Evolutionary conservation across 2,113 vertebrate species (phyloP).

Genomic region (Ictalurus furcatus): DNA sequence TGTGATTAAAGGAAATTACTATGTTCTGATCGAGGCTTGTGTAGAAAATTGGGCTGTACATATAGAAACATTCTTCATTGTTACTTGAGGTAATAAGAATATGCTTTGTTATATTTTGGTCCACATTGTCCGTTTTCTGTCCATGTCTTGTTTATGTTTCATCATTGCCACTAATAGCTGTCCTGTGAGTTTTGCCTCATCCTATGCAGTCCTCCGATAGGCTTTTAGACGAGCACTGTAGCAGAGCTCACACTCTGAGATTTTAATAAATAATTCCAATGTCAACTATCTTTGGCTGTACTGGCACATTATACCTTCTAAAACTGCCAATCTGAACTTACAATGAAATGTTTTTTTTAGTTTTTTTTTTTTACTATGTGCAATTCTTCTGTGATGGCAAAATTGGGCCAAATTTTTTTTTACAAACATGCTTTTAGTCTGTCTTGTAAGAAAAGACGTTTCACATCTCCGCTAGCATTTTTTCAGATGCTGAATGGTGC

Average conservation of each 20-base stretch:
- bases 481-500: conserved; percentile 12
- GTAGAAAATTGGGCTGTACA: neutral
- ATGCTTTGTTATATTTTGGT: neutral
- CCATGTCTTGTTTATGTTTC: neutral
- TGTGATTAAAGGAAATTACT: neutral
- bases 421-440: neutral
- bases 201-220: neutral
- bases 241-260: neutral
- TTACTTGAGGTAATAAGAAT: neutral
- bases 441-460: neutral
- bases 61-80: neutral
- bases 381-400: neutral
- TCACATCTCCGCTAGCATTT: neutral
- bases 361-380: neutral
- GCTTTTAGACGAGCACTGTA: neutral
- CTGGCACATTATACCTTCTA: neutral
- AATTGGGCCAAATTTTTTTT: neutral
- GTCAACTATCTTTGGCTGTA: neutral
- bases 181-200: neutral
- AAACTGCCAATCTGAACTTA: neutral
- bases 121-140: neutral
- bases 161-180: neutral
- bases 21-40: neutral
- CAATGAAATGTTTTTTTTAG: neutral
- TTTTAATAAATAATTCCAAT: neutral